Conservation (phyloP, 2,113 vertebrate genomes). For the Bubo blakistoni region DNA sequence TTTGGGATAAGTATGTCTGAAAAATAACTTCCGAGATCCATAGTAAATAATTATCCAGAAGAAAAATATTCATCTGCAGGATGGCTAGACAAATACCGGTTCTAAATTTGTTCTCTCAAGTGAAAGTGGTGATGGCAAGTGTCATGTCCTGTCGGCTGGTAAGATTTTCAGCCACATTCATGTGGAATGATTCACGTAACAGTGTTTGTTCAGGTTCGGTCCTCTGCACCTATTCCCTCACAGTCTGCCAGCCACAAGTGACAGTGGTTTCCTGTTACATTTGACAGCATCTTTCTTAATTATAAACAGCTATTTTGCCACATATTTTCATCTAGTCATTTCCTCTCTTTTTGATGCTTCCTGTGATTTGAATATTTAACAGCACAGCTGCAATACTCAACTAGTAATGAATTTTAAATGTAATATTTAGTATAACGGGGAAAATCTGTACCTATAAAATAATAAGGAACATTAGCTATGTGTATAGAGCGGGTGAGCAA, state of each 20-base stretch:
- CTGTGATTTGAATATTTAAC: not conserved
- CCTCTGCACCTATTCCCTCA: not conserved
- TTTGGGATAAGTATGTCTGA: not conserved
- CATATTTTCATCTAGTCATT: not conserved
- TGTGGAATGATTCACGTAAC: rapidly evolving
- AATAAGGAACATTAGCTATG: not conserved
- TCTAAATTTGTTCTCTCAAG: not conserved
- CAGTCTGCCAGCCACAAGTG: not conserved
- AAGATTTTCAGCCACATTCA: not conserved
- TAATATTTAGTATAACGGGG: not conserved
- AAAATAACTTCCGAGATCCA: not conserved
- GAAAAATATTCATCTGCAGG: not conserved
- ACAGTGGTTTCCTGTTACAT: not conserved
- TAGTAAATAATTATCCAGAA: not conserved
- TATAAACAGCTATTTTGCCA: not conserved
- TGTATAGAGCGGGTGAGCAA: not conserved
- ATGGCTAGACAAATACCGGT: not conserved
- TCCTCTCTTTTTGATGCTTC: not conserved
- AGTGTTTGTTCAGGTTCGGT: not conserved
- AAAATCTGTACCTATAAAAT: not conserved
- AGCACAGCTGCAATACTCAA: not conserved
- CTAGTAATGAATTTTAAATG: not conserved
- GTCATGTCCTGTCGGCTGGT: not conserved
- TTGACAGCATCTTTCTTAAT: conserved; percentile 16
- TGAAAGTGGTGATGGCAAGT: not conserved